Evolutionary conservation across 2,113 vertebrate species (phyloP).

Genomic region (Aphelocoma coerulescens): DNA sequence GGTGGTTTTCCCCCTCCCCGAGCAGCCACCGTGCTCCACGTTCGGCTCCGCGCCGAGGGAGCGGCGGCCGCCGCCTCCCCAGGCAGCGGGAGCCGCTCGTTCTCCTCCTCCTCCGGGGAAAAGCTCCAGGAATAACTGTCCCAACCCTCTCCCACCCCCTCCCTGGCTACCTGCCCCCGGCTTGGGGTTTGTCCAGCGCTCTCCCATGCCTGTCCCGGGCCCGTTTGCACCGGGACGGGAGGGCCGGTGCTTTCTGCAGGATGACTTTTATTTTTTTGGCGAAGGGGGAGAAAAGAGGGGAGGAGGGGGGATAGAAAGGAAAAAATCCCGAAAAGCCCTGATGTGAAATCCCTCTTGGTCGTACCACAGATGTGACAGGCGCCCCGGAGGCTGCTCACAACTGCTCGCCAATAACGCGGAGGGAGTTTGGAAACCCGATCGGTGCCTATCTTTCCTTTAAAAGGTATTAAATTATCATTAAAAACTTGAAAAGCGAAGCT

Average conservation of each 20-base stretch:
- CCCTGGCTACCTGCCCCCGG: not conserved
- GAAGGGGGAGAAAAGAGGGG: fast-evolving
- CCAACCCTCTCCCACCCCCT: not conserved
- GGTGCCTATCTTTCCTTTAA: conserved; percentile 18
- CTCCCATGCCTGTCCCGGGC: not conserved
- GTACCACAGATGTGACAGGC: conserved; percentile 56
- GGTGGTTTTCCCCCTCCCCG: not conserved
- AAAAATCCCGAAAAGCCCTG: not conserved
- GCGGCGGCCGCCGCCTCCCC: not conserved
- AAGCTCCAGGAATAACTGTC: not conserved
- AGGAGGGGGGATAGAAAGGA: fast-evolving
- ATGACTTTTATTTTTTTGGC: not conserved
- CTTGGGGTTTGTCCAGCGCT: not conserved
- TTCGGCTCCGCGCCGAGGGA: not conserved
- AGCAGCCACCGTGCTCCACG: not conserved
- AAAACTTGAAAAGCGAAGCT: not conserved
- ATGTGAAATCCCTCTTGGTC: conserved; percentile 11
- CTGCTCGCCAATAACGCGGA: not conserved
- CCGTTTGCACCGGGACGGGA: not conserved
- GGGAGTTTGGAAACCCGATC: not conserved
- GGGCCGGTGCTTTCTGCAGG: not conserved
- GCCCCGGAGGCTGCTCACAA: conserved; percentile 60
- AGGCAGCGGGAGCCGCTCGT: not conserved
- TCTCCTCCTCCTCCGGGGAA: not conserved
- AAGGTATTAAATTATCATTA: conserved; percentile 16